These are phyloP conservation scores for Batillaria attramentaria DNA, from an alignment of 1,140 invertebrate species.

Conservation along the genomic window DNA sequence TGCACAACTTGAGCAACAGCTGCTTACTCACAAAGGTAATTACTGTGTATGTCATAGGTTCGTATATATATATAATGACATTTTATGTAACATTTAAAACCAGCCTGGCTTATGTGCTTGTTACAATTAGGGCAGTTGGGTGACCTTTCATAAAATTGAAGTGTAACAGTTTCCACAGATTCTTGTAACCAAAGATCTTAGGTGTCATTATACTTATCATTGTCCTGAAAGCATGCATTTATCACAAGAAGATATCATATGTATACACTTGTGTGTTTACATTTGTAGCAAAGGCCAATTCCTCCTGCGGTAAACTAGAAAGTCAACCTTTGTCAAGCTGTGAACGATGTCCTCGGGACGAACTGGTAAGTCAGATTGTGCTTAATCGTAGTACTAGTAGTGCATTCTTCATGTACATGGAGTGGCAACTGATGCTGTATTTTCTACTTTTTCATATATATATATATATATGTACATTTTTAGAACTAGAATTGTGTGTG, in stretches of 20 bases:
- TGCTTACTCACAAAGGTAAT: slow-evolving; percentile 18
- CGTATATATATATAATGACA: background rate
- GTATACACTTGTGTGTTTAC: background rate
- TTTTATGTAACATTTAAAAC: background rate
- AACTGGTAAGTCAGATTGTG: slow-evolving; percentile 34
- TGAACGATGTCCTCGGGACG: slow-evolving; percentile 33
- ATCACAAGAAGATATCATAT: background rate
- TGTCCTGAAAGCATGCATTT: background rate
- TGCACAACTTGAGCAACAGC: slow-evolving; percentile 21
- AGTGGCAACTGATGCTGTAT: background rate
- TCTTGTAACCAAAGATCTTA: no score
- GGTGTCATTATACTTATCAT: background rate
- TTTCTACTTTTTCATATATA: background rate
- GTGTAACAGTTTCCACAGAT: no score
- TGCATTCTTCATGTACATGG: background rate
- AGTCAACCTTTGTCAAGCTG: slow-evolving; percentile 19
- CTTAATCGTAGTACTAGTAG: background rate
- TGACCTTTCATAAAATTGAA: no score
- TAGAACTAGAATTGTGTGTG: background rate
- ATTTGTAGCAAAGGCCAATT: slow-evolving; percentile 37
- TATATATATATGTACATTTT: background rate
- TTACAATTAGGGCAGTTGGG: no score
- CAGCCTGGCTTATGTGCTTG: background rate
- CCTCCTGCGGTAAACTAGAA: slow-evolving; percentile 35
- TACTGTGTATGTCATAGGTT: background rate